A percentile compares a stretch with the other conserved stretches of the same genome.
These are phyloP conservation scores for Willowsia nigromaculata DNA, from an alignment of 2,888 invertebrate species.

Conservation along the genomic window DNA sequence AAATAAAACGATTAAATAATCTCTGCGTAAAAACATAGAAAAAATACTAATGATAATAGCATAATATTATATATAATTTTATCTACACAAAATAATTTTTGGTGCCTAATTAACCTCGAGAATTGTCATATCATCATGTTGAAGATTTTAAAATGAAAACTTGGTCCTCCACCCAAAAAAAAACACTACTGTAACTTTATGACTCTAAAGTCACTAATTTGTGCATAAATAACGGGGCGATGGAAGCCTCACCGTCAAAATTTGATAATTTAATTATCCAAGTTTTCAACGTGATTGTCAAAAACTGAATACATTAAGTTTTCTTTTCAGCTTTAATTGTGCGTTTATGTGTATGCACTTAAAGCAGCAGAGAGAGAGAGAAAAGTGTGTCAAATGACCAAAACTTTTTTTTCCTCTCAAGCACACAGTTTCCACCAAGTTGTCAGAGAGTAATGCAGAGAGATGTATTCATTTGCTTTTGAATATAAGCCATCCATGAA, in stretches of 20 bases:
- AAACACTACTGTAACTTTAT: too few relatives aligned
- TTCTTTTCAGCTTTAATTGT: background rate
- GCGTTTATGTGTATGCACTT: background rate
- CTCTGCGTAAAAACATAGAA: constrained; percentile 1
- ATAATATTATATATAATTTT: background rate
- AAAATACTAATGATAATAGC: background rate
- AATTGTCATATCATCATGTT: constrained; percentile 2
- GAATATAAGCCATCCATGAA: background rate
- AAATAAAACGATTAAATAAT: background rate
- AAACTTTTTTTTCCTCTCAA: background rate
- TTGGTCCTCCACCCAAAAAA: too few relatives aligned
- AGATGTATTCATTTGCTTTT: background rate
- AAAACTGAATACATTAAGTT: background rate
- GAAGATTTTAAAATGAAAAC: too few relatives aligned
- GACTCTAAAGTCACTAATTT: too few relatives aligned
- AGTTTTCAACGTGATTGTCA: constrained; percentile 8
- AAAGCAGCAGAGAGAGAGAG: background rate
- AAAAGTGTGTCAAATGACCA: background rate
- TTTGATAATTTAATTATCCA: too few relatives aligned
- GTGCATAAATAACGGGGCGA: too few relatives aligned
- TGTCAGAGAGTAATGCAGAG: too few relatives aligned
- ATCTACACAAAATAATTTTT: background rate
- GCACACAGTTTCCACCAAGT: background rate
- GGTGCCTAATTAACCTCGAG: background rate
- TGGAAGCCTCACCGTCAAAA: too few relatives aligned